Evolutionary conservation across 23 tunicate genomes (phyloP).

Genomic region (Botrylloides violaceus): DNA sequence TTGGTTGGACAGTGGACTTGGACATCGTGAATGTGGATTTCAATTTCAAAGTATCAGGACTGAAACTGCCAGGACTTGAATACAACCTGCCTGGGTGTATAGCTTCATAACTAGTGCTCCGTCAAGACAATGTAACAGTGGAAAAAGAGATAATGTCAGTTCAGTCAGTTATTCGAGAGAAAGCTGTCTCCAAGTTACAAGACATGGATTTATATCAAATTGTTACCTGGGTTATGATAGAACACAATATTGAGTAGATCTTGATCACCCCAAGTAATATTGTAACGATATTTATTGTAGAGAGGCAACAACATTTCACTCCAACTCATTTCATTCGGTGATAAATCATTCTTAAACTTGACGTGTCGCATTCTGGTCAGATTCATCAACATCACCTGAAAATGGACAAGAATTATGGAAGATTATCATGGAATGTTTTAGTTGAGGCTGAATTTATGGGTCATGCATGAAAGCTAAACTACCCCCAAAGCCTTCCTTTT

Average conservation of each 20-base stretch:
- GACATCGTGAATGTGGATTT: not conserved
- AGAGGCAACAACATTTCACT: slow-evolving; percentile 59
- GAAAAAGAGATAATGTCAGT: no score
- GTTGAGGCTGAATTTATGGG: no score
- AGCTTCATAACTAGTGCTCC: no score
- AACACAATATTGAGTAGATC: slow-evolving; percentile 71
- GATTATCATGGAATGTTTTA: no score
- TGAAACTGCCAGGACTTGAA: no score
- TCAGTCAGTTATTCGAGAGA: no score
- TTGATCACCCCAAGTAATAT: slow-evolving; percentile 91
- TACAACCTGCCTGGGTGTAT: no score
- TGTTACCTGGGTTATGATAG: slow-evolving; percentile 68
- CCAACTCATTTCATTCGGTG: slow-evolving; percentile 33
- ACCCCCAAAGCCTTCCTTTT: no score
- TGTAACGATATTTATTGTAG: slow-evolving; percentile 50
- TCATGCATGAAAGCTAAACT: no score
- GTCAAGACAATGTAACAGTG: no score
- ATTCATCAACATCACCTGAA: slow-evolving; percentile 80
- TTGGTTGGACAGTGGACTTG: no score
- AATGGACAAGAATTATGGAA: not conserved
- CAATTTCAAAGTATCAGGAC: not conserved
- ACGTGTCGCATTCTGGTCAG: slow-evolving; percentile 38
- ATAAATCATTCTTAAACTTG: slow-evolving; percentile 51
- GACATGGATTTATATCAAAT: not conserved
- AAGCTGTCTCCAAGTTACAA: no score